phyloP scores from a whole-genome alignment of 1,140 invertebrate species.

The Latrodectus geometricus region DNA sequence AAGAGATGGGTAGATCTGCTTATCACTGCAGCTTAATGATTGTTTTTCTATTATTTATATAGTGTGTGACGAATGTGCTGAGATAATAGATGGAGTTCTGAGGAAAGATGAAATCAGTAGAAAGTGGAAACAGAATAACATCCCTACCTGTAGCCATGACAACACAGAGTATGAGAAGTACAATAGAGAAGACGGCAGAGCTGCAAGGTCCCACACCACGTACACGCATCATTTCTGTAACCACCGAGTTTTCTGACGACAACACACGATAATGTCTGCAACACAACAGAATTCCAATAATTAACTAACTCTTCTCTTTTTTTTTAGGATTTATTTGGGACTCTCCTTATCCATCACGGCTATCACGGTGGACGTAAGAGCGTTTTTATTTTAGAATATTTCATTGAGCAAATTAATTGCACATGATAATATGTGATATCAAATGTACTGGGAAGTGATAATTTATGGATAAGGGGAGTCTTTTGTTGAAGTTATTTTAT shows the following conservation, averaged over 20 bases:
- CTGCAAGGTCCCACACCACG: slow-evolving; percentile 15
- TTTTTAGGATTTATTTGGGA: background rate
- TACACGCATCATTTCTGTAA: slow-evolving; percentile 27
- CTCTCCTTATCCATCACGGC: background rate
- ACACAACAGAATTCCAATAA: slow-evolving; percentile 19
- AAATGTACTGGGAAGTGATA: background rate
- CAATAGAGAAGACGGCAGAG: slow-evolving; percentile 26
- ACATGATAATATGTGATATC: too few relatives aligned
- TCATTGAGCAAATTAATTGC: too few relatives aligned
- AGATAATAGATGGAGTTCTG: background rate
- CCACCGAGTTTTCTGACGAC: background rate
- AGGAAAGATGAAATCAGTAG: slow-evolving; percentile 1
- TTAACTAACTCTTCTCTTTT: background rate
- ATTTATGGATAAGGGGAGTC: background rate
- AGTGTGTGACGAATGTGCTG: background rate
- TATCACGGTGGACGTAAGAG: slow-evolving; percentile 19
- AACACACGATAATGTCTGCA: slow-evolving; percentile 34
- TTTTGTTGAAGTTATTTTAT: background rate
- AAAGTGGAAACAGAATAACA: slow-evolving; percentile 24
- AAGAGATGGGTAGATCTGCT: background rate
- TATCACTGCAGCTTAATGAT: background rate
- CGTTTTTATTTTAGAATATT: background rate
- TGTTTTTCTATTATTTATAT: slow-evolving; percentile 26
- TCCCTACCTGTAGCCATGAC: slow-evolving; percentile 50
- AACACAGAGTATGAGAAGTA: slow-evolving; percentile 49